phyloP scores from a whole-genome alignment of 2,113 vertebrate species.

The Tragelaphus strepsiceros region DNA sequence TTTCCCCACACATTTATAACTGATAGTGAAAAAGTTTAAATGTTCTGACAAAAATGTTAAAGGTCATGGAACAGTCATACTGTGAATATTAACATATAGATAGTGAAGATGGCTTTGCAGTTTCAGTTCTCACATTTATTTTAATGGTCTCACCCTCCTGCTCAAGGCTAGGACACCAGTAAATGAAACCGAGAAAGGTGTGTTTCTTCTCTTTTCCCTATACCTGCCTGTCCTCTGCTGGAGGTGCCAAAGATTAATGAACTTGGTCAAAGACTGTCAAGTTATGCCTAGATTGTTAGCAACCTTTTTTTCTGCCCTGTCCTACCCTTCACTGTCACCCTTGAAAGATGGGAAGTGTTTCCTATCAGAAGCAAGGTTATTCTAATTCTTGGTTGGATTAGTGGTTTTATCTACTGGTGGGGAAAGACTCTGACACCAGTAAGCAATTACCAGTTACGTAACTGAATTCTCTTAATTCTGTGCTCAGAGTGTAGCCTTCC shows the following conservation, averaged over 20 bases:
- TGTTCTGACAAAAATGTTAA: neutral
- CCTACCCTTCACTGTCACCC: neutral
- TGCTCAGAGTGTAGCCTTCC: neutral
- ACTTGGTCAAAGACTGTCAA: neutral
- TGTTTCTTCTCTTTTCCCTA: neutral
- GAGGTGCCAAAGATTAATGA: constrained; percentile 14
- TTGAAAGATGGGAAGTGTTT: neutral
- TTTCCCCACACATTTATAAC: neutral
- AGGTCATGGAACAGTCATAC: neutral
- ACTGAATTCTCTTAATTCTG: neutral
- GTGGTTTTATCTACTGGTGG: neutral
- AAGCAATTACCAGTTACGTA: neutral
- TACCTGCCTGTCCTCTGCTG: constrained; percentile 66
- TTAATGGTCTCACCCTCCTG: neutral
- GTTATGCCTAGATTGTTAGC: neutral
- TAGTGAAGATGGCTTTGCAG: neutral
- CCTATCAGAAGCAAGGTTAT: neutral
- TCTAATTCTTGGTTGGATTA: neutral
- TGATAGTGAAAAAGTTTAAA: neutral
- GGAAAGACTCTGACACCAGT: neutral
- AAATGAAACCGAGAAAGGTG: neutral
- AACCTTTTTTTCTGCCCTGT: neutral
- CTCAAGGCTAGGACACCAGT: neutral
- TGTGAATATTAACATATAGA: neutral
- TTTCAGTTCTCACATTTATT: neutral